Conservation (phyloP, 2,888 invertebrate genomes). For the Brachylomia viminalis region DNA sequence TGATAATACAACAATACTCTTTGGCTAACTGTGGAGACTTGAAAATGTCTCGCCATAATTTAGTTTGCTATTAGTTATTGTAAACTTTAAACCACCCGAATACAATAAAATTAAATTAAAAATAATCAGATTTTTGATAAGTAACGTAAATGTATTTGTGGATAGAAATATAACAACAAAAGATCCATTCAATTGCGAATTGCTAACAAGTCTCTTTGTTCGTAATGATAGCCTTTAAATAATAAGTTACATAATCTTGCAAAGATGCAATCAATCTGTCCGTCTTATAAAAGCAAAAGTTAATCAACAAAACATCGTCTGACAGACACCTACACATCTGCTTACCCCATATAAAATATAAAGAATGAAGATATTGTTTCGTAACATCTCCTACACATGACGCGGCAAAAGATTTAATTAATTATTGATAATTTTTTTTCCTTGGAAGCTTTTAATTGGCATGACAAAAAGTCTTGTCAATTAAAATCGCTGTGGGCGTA, state of each 20-base stretch:
- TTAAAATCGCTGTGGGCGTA: neutral
- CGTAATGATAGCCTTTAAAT: neutral
- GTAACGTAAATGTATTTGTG: neutral
- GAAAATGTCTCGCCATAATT: neutral
- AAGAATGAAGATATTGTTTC: slow-evolving; percentile 21
- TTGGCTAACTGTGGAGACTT: neutral
- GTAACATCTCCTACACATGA: slow-evolving; percentile 28
- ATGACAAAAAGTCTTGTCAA: no score
- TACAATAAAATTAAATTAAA: neutral
- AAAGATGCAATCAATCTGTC: slow-evolving; percentile 30
- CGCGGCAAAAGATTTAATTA: slow-evolving; percentile 19
- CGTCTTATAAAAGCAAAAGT: slow-evolving; percentile 17
- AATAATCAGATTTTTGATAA: neutral
- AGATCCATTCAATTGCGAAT: neutral
- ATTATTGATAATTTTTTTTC: slow-evolving; percentile 8
- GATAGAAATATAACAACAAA: neutral
- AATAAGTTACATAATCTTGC: neutral
- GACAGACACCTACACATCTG: slow-evolving; percentile 44
- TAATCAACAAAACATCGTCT: slow-evolving; percentile 1
- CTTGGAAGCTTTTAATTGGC: neutral
- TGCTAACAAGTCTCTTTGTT: neutral
- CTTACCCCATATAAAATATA: neutral
- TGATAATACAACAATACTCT: neutral
- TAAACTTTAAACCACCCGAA: neutral
- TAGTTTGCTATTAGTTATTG: neutral